These are phyloP conservation scores for Phrynocephalus guinanensis DNA, from an alignment of 2,797 vertebrate species.

Conservation along the genomic window DNA sequence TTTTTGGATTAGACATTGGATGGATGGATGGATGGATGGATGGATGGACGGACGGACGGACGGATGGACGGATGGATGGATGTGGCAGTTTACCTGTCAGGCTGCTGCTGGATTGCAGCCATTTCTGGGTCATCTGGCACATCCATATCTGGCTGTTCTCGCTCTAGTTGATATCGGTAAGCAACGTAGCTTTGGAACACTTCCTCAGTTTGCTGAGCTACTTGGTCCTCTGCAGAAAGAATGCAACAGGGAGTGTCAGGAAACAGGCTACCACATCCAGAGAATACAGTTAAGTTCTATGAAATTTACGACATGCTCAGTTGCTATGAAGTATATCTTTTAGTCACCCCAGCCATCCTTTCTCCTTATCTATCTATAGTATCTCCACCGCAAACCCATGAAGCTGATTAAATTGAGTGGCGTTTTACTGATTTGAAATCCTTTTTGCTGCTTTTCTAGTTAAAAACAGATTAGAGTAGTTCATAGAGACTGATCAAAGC, in stretches of 20 bases:
- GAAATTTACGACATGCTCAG: no score
- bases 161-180: slow-evolving; percentile 77
- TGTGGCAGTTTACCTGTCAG: slow-evolving; percentile 67
- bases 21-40: neutral
- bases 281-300: neutral
- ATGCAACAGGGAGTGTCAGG: neutral
- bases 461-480: neutral
- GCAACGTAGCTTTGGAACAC: slow-evolving; percentile 81
- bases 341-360: no score
- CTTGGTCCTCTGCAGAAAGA: slow-evolving; percentile 73
- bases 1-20: fast-evolving
- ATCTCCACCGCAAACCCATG: neutral
- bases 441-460: neutral
- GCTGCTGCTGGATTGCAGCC: slow-evolving; percentile 62
- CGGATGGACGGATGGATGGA: no score
- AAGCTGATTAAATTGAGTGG: neutral
- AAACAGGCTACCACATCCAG: neutral
- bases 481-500: neutral
- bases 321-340: no score
- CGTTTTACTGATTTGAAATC: neutral
- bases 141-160: slow-evolving; percentile 67
- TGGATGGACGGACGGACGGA: neutral
- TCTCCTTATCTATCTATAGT: neutral
- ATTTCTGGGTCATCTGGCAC: slow-evolving; percentile 77
- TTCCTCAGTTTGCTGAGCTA: slow-evolving; percentile 74